Percentiles rank a stretch among this genome's conserved stretches.
These are phyloP conservation scores for Zosterops hypoxanthus DNA, from an alignment of 2,113 vertebrate species.

Conservation along the genomic window DNA sequence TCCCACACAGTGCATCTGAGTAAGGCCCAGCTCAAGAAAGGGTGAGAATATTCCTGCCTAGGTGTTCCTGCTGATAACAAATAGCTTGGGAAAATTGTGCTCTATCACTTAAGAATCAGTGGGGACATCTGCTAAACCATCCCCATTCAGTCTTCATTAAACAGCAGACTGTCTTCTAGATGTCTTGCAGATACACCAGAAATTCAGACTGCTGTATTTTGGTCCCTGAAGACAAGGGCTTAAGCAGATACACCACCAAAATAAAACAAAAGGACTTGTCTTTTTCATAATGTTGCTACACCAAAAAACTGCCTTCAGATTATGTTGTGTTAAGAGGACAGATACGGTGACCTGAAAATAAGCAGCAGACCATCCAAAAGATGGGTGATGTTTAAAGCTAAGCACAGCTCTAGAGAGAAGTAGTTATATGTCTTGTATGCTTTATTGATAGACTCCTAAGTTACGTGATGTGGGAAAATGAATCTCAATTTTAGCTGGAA, in stretches of 20 bases:
- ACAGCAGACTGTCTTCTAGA: not conserved
- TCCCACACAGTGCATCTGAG: not conserved
- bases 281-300: not conserved
- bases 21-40: not conserved
- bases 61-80: not conserved
- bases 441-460: conserved; percentile 26
- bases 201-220: not conserved
- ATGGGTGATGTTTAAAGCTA: not conserved
- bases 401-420: not conserved
- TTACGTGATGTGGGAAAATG: conserved; percentile 27
- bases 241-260: not conserved
- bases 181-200: not conserved
- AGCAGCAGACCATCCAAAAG: not conserved
- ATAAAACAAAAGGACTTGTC: not conserved
- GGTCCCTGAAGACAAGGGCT: not conserved
- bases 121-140: not conserved
- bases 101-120: not conserved
- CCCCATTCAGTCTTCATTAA: not conserved
- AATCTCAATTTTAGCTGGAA: conserved; percentile 50
- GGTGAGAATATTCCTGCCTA: not conserved
- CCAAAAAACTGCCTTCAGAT: not conserved
- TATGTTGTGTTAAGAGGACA: not conserved
- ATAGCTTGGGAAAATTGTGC: not conserved
- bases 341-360: not conserved
- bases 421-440: not conserved